A percentile compares a stretch with the other conserved stretches of the same genome.
These are phyloP conservation scores for Zootermopsis nevadensis DNA, from an alignment of 2,888 invertebrate genomes.

Conservation along the genomic window DNA sequence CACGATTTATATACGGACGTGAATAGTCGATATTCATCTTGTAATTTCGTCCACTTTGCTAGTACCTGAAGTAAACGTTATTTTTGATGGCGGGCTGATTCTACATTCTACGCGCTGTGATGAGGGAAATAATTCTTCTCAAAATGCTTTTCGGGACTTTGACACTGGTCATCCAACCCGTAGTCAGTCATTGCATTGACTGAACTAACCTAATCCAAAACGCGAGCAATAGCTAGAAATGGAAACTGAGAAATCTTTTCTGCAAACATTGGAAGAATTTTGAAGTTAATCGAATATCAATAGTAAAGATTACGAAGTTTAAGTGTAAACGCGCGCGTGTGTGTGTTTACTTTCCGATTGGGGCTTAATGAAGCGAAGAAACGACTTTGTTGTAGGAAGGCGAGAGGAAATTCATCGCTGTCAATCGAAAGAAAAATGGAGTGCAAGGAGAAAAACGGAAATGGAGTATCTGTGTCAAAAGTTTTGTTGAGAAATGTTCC, in stretches of 20 bases:
- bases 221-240: too few species aligned
- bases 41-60: too few species aligned
- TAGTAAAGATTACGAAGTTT: background rate
- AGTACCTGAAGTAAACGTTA: too few species aligned
- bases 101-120: too few species aligned
- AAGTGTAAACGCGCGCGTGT: background rate
- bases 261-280: background rate
- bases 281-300: background rate
- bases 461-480: slow-evolving; percentile 32
- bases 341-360: slow-evolving; percentile 14
- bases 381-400: slow-evolving; percentile 13
- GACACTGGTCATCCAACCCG: too few species aligned
- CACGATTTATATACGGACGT: too few species aligned
- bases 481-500: slow-evolving; percentile 40
- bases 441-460: background rate
- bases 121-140: too few species aligned
- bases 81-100: too few species aligned
- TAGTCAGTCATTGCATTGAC: too few species aligned
- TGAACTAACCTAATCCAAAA: too few species aligned
- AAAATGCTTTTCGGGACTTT: too few species aligned
- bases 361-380: slow-evolving; percentile 17
- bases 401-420: slow-evolving; percentile 28
- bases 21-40: too few species aligned
- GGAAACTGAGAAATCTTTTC: background rate
- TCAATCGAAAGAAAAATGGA: slow-evolving; percentile 40